These are phyloP conservation scores for Whitmania pigra DNA, from an alignment of 1,140 invertebrate genomes.

Conservation along the genomic window DNA sequence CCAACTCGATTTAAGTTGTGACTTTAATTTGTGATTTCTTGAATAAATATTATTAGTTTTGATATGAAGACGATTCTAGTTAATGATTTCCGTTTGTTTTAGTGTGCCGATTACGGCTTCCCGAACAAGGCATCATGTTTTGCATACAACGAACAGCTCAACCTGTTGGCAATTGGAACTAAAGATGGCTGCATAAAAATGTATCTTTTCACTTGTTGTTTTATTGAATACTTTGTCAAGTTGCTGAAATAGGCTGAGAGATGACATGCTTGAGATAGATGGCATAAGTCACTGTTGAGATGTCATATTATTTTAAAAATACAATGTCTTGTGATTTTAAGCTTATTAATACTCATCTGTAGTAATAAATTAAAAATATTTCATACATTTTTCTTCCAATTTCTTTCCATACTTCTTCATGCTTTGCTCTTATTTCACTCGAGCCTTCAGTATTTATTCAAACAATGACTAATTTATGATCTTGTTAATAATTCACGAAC, in stretches of 20 bases:
- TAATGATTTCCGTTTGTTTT: conserved; percentile 41
- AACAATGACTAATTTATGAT: background rate
- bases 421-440: background rate
- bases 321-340: too few species aligned
- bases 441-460: background rate
- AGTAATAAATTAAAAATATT: background rate
- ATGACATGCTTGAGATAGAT: too few species aligned
- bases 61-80: background rate
- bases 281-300: too few species aligned
- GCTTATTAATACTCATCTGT: background rate
- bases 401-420: background rate
- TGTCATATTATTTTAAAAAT: too few species aligned
- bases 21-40: background rate
- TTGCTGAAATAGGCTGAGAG: too few species aligned
- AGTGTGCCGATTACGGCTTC: conserved; percentile 92
- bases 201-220: conserved; percentile 45
- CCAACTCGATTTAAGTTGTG: too few species aligned
- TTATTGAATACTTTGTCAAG: too few species aligned
- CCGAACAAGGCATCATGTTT: conserved; percentile 56
- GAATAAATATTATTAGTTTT: too few species aligned
- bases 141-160: conserved; percentile 74
- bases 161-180: conserved; percentile 76
- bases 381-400: background rate
- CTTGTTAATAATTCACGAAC: background rate
- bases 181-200: conserved; percentile 77